A percentile compares a stretch with the other conserved stretches of the same genome.
These are phyloP conservation scores for Clunio marinus DNA, from an alignment of 2,888 invertebrate genomes.

Conservation along the genomic window DNA sequence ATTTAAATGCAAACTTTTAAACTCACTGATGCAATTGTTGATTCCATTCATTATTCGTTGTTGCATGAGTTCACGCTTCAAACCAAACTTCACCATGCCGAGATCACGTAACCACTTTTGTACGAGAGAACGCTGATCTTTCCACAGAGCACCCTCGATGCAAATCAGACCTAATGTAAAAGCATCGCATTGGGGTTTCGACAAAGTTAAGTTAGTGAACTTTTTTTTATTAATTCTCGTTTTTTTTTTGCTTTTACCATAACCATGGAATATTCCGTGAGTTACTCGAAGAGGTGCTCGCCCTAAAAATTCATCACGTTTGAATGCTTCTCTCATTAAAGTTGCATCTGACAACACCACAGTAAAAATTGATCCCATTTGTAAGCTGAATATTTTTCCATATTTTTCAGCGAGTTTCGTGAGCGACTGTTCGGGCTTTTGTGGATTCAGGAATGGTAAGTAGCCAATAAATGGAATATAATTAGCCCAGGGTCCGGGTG, in stretches of 20 bases:
- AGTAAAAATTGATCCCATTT: conserved; percentile 69
- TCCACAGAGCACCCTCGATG: conserved; percentile 76
- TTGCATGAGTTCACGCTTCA: conserved; percentile 61
- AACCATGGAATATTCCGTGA: conserved; percentile 81
- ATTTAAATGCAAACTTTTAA: conserved; percentile 44
- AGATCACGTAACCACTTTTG: conserved; percentile 67
- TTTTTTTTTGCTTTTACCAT: no score
- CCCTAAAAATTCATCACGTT: conserved; percentile 67
- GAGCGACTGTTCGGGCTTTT: conserved; percentile 67
- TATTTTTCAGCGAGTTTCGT: conserved; percentile 63
- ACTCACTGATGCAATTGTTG: conserved; percentile 58
- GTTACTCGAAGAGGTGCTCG: conserved; percentile 78
- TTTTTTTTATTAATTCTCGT: no score
- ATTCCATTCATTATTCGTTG: conserved; percentile 60
- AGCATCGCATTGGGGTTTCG: not conserved
- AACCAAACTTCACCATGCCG: conserved; percentile 65
- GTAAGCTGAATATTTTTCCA: conserved; percentile 69
- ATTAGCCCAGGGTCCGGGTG: conserved; percentile 73
- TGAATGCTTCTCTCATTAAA: conserved; percentile 67
- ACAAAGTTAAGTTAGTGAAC: conserved; percentile 44
- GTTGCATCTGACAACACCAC: conserved; percentile 73
- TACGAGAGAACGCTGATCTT: conserved; percentile 72
- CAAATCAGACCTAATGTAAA: conserved; percentile 67
- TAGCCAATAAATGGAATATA: conserved; percentile 71
- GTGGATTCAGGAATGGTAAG: conserved; percentile 65